phyloP scores from a whole-genome alignment of 1,140 invertebrate species.

The Mactra quadrangularis region DNA sequence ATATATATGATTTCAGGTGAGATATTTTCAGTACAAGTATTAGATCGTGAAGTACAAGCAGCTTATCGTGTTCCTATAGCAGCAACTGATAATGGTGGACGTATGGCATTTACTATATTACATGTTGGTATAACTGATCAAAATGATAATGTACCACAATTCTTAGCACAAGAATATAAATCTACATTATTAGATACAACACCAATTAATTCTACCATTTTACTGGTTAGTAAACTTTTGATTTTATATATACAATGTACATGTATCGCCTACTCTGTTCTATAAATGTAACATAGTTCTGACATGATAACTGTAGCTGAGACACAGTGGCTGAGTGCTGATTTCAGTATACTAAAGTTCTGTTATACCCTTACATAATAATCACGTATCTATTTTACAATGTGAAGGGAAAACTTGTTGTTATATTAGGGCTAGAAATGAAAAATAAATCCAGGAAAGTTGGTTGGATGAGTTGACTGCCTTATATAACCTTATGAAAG shows the following conservation, averaged over 20 bases:
- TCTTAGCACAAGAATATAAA: conserved; percentile 84
- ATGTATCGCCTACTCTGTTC: no score
- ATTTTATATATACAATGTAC: neutral
- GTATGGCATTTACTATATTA: conserved; percentile 91
- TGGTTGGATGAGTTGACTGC: no score
- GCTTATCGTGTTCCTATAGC: conserved; percentile 92
- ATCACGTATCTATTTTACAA: no score
- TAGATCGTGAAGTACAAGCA: conserved; percentile 91
- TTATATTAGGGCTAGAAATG: no score
- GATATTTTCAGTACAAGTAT: conserved; percentile 89
- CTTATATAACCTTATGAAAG: no score
- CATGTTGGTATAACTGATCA: conserved; percentile 91
- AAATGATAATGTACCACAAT: conserved; percentile 94
- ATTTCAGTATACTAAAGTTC: no score
- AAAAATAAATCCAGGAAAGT: no score
- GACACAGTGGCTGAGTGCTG: no score
- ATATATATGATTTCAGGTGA: conserved; percentile 88
- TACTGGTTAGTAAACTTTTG: conserved; percentile 68
- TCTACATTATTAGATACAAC: conserved; percentile 71
- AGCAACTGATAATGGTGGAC: conserved; percentile 93
- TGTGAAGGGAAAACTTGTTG: no score
- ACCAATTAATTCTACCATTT: conserved; percentile 68
- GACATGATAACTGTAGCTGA: no score
- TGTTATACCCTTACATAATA: no score
- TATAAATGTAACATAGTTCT: no score